Evolutionary conservation across 2,113 vertebrate genomes (phyloP).

Genomic region (Sclerurus mexicanus): DNA sequence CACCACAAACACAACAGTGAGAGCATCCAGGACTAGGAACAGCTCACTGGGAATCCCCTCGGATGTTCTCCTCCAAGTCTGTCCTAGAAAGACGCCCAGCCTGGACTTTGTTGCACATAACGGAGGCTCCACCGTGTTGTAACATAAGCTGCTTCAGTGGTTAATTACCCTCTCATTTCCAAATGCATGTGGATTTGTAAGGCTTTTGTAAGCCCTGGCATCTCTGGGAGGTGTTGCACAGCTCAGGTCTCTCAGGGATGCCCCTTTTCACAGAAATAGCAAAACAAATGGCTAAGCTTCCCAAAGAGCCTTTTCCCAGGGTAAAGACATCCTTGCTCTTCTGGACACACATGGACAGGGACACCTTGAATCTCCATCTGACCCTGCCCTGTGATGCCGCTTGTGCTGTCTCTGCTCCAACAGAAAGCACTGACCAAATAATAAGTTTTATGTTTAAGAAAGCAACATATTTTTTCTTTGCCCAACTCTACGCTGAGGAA

Average conservation of each 20-base stretch:
- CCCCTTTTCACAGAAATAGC: not conserved
- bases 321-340: not conserved
- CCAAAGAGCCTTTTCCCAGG: not conserved
- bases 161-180: not conserved
- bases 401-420: not conserved
- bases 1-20: accelerated
- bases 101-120: not conserved
- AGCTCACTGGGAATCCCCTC: not conserved
- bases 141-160: not conserved
- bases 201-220: not conserved
- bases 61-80: not conserved
- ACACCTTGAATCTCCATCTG: not conserved
- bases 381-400: not conserved
- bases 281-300: not conserved
- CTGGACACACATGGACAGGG: not conserved
- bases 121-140: not conserved
- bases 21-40: not conserved
- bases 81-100: not conserved
- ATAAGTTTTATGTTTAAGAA: not conserved
- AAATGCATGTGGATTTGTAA: not conserved
- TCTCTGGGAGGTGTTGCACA: not conserved
- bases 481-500: accelerated
- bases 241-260: not conserved
- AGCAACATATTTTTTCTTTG: not conserved
- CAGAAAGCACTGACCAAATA: not conserved